Evolutionary conservation across 2,888 invertebrate genomes (phyloP).

Genomic region (Sminthurides aquaticus): DNA sequence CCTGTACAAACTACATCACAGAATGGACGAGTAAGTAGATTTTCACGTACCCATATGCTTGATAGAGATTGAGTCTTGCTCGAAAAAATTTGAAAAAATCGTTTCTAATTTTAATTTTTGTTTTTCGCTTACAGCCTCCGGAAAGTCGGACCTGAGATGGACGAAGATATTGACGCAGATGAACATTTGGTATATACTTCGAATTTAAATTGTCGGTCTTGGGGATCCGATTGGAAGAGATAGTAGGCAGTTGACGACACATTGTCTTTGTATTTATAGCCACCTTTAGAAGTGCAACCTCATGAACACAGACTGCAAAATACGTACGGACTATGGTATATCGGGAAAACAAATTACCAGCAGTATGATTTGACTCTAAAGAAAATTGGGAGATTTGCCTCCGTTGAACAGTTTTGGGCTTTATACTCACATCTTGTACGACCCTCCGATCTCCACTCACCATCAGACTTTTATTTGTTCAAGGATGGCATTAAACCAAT

Average conservation of each 20-base stretch:
- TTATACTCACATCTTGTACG: conserved; percentile 85
- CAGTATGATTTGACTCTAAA: conserved; percentile 73
- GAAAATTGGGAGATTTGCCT: conserved; percentile 76
- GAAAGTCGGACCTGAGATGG: conserved; percentile 25
- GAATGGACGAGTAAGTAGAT: conserved; percentile 18
- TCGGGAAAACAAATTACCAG: conserved; percentile 55
- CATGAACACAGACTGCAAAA: conserved; percentile 88
- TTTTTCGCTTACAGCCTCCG: conserved; percentile 38
- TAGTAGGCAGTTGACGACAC: no score
- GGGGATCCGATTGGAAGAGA: no score
- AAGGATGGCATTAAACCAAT: conserved; percentile 97
- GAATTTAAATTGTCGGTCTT: neutral
- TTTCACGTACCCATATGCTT: no score
- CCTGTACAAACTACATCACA: no score
- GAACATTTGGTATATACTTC: conserved; percentile 40
- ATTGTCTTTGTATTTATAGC: no score
- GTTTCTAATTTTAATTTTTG: conserved; percentile 17
- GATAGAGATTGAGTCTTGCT: no score
- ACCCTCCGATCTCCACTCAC: conserved; percentile 80
- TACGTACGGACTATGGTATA: conserved; percentile 89
- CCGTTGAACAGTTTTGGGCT: conserved; percentile 97
- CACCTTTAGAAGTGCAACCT: conserved; percentile 65
- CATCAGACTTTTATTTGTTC: conserved; percentile 90
- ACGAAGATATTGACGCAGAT: conserved; percentile 42
- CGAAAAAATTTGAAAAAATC: no score